Conservation (phyloP, 2,113 vertebrate genomes). For the Cricetomys ansorgei region DNA sequence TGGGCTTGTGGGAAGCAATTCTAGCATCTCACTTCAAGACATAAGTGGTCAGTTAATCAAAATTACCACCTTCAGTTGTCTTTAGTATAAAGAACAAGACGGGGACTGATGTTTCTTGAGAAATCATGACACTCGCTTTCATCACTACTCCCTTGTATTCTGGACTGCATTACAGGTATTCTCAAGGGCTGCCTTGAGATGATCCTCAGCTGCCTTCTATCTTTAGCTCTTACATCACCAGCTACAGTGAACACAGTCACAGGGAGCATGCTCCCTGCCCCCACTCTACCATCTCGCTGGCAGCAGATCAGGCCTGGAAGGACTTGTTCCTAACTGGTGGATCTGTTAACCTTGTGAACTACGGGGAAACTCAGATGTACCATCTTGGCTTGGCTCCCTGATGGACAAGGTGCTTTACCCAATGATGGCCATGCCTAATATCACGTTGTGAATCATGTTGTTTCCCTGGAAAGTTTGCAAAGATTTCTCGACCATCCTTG, state of each 20-base stretch:
- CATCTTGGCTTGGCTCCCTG: neutral
- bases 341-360: neutral
- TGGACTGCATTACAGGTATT: neutral
- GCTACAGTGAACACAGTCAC: neutral
- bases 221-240: constrained; percentile 11
- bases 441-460: neutral
- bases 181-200: neutral
- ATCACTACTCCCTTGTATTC: neutral
- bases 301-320: neutral
- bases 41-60: neutral
- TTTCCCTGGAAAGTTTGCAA: neutral
- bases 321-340: neutral
- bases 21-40: neutral
- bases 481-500: neutral
- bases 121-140: neutral
- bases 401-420: neutral
- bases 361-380: neutral
- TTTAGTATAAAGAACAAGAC: constrained; percentile 33
- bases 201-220: neutral
- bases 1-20: neutral
- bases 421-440: neutral
- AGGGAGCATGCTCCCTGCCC: neutral
- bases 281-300: neutral
- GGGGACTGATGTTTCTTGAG: neutral
- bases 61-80: neutral